These are phyloP conservation scores for Sclerurus mexicanus DNA, from an alignment of 2,113 vertebrate species.

Conservation along the genomic window DNA sequence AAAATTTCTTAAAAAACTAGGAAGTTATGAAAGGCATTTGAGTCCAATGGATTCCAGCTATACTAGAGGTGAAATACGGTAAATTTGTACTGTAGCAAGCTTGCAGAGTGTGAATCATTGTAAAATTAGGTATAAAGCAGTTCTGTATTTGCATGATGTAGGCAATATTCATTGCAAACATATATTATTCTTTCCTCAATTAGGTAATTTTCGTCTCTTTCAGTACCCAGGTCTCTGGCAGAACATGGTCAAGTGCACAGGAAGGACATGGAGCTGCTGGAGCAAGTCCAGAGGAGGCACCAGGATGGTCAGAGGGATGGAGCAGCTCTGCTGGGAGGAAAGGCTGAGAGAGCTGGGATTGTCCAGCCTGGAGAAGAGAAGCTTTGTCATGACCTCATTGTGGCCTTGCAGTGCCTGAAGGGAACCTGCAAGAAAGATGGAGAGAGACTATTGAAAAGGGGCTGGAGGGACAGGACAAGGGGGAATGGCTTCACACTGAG, in stretches of 20 bases:
- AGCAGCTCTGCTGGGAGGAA: background rate
- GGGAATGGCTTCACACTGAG: background rate
- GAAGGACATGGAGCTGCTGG: background rate
- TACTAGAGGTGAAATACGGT: background rate
- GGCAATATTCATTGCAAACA: background rate
- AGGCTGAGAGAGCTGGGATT: background rate
- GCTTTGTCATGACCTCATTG: background rate
- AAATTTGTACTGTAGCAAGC: background rate
- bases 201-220: background rate
- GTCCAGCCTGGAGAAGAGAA: background rate
- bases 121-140: accelerated
- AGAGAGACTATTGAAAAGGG: background rate
- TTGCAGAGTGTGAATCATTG: background rate
- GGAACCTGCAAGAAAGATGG: background rate
- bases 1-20: background rate
- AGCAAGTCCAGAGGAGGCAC: background rate
- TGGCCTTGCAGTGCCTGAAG: background rate
- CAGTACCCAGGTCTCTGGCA: background rate
- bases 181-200: background rate
- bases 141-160: background rate
- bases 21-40: background rate
- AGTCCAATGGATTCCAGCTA: background rate
- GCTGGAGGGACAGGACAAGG: background rate
- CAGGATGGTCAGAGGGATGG: background rate
- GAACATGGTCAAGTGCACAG: background rate